Conservation (phyloP, 1,140 invertebrate species). For the Aphidius gifuensis region DNA sequence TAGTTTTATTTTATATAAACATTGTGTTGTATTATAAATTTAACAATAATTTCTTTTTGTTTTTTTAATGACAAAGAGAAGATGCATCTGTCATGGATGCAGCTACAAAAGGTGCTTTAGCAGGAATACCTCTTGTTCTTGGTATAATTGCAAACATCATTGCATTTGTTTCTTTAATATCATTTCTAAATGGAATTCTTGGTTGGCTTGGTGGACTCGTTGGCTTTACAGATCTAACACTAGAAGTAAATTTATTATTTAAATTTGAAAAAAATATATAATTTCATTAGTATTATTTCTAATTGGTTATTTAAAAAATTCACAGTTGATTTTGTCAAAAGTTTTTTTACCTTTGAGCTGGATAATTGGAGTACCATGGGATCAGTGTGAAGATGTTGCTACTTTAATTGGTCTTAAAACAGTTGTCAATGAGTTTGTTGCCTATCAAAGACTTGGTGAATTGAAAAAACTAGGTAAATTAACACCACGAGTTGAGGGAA, state of each 20-base stretch:
- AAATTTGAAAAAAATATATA: background rate
- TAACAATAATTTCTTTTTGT: background rate
- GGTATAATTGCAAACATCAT: constrained; percentile 90
- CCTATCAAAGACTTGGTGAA: constrained; percentile 73
- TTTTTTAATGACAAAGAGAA: constrained; percentile 55
- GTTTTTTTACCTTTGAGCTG: constrained; percentile 82
- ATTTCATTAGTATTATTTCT: no score
- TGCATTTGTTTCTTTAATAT: constrained; percentile 83
- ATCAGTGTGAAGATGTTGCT: constrained; percentile 75
- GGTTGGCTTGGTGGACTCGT: constrained; percentile 77
- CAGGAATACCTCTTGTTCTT: constrained; percentile 77
- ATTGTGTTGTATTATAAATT: background rate
- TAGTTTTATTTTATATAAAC: background rate
- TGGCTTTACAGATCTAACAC: constrained; percentile 56
- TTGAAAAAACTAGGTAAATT: constrained; percentile 59
- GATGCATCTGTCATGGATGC: constrained; percentile 85
- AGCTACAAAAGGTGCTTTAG: constrained; percentile 80
- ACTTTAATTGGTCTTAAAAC: constrained; percentile 85
- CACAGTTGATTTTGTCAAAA: constrained; percentile 75
- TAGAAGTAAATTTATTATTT: constrained; percentile 51
- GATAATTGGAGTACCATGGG: constrained; percentile 76
- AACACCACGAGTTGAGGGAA: constrained; percentile 67
- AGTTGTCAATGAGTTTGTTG: constrained; percentile 89
- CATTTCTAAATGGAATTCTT: constrained; percentile 78
- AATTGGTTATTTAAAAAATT: background rate